These are phyloP conservation scores for Ctenodactylus gundi DNA, from an alignment of 2,113 vertebrate genomes.

Conservation along the genomic window DNA sequence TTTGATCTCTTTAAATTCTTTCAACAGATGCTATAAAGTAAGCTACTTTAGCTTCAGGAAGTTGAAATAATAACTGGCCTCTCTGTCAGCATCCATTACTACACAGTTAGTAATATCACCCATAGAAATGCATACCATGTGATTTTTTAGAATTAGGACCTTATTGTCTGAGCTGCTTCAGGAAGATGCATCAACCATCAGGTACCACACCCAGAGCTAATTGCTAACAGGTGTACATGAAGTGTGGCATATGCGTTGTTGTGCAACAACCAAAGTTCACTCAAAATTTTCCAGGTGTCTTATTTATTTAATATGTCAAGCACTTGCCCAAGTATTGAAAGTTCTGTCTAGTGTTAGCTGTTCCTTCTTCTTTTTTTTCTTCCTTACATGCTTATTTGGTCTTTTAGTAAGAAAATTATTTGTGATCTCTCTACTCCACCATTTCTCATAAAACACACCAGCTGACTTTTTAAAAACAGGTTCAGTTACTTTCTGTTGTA, in stretches of 20 bases:
- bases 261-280: too few relatives aligned
- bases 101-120: neutral
- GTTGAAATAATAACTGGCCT: neutral
- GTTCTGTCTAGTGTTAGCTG: too few relatives aligned
- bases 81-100: neutral
- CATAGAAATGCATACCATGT: neutral
- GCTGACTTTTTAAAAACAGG: neutral
- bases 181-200: too few relatives aligned
- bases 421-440: neutral
- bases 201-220: too few relatives aligned
- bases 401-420: neutral
- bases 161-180: neutral
- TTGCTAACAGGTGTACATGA: too few relatives aligned
- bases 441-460: neutral
- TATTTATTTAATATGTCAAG: too few relatives aligned
- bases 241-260: too few relatives aligned
- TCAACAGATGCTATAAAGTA: neutral
- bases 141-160: neutral
- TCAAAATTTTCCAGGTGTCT: too few relatives aligned
- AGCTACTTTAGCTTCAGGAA: neutral
- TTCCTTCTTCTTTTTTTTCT: too few relatives aligned
- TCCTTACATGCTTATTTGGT: neutral
- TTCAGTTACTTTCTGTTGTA: too few relatives aligned
- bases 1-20: neutral
- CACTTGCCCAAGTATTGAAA: neutral